These are phyloP conservation scores for Malurus leucopterus DNA, from an alignment of 2,797 vertebrate genomes.

Conservation along the genomic window DNA sequence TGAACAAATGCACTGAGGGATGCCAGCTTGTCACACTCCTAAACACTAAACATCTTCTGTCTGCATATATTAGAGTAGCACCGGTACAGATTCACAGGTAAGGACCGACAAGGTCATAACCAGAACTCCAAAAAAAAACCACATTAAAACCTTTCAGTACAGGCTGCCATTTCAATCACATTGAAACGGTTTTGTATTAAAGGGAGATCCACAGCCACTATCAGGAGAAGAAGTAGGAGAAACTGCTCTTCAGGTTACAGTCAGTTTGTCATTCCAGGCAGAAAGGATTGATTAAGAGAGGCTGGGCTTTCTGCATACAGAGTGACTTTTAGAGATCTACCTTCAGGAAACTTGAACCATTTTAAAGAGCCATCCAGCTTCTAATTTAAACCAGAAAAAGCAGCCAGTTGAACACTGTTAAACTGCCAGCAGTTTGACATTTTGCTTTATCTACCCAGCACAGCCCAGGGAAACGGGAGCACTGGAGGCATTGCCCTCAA, in stretches of 20 bases:
- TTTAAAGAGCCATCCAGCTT: not conserved
- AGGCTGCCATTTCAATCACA: not conserved
- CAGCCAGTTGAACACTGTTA: not conserved
- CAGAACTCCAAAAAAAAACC: not conserved
- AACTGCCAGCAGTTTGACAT: not conserved
- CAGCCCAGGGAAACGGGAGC: not conserved
- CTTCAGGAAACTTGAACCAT: slow-evolving; percentile 20
- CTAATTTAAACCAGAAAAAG: slow-evolving; percentile 30
- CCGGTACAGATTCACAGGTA: not conserved
- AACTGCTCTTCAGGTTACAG: not conserved
- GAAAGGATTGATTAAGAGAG: slow-evolving; percentile 2
- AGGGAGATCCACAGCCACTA: not conserved
- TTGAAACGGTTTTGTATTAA: not conserved
- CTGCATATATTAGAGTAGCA: not conserved
- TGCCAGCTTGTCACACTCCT: not conserved
- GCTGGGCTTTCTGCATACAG: not conserved
- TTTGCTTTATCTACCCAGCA: not conserved
- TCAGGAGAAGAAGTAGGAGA: slow-evolving; percentile 12
- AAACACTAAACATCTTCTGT: not conserved
- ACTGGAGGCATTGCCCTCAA: not conserved
- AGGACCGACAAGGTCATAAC: not conserved
- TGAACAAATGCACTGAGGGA: not conserved
- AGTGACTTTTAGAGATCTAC: not conserved
- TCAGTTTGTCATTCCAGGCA: not conserved
- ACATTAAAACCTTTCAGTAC: not conserved